Base-by-base conservation (phyloP, 2,113 vertebrate species). In the Gobius niger region DNA sequence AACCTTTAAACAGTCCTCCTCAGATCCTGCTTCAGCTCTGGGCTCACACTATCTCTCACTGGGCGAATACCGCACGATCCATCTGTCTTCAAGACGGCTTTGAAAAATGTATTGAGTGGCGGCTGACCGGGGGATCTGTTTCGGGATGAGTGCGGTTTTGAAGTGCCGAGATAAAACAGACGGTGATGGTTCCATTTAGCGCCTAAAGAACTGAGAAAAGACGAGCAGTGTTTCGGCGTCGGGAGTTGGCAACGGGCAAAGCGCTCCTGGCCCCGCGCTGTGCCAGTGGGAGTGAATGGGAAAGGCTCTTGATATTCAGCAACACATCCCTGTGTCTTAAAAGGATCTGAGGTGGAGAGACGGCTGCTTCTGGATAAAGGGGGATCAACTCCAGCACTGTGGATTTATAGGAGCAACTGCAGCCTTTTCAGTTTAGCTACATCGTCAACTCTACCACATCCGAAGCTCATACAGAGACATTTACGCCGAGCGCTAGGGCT, bases 261-360 rank as follows among this genome's bases (percentile, higher is more conserved):
- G 24, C 52, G 62, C 61, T 53, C 57, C 65, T 78, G 83, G 79
- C 77, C 65, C 4, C 9, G 34, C 34, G 50, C 24, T 65, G 70
- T 83, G 82, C 82, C 85, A 87, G 79, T 47, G 53, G 54, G 76
- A 73, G 76, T 89, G 85, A 92, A 91, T 81, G 76, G 80, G 47
- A 44, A 34, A 65, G 61, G 82, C 68, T 83, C 70, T 91, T 86
- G 70, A 65, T 86, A 88, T 87, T 78, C 87, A 62, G 57, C 75
- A 14, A 70, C 73, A 82, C 78, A 71, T 52, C 84, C 80, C 73
- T 50, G 73, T 34, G 73, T 69, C 53, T 80, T 77, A 66, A 84
- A 76, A 77, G 65, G 44, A 81, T 63, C 63, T 78, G 65, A 83
- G 78, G 70, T 82, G 66, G 63, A 73, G 34, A 40, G 65, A 81